Evolutionary conservation across 2,888 invertebrate genomes (phyloP).

Genomic region (Spodoptera exigua): DNA sequence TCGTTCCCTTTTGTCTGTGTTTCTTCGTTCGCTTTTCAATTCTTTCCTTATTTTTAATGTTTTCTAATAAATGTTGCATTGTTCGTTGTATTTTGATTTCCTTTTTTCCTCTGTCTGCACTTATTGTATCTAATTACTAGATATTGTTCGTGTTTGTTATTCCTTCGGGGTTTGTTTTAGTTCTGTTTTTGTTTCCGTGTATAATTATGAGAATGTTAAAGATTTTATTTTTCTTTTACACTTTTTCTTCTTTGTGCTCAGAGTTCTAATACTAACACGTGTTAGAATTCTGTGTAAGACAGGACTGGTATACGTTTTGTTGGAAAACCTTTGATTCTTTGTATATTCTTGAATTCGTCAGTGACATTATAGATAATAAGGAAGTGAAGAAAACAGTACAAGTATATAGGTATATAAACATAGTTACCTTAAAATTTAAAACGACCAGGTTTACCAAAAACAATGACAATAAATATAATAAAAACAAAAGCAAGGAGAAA

Average conservation of each 20-base stretch:
- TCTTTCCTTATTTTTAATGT: conserved; percentile 49
- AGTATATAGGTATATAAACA: neutral
- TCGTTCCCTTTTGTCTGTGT: conserved; percentile 51
- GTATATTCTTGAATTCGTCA: neutral
- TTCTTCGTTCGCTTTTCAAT: conserved; percentile 38
- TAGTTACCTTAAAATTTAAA: neutral
- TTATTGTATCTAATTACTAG: conserved; percentile 39
- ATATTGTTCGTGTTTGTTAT: conserved; percentile 35
- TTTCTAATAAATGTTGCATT: conserved; percentile 50
- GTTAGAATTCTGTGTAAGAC: neutral
- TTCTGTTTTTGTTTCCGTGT: conserved; percentile 1
- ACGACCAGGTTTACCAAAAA: conserved; percentile 5
- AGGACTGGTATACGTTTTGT: neutral
- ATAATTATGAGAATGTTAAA: conserved; percentile 4
- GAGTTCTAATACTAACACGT: neutral
- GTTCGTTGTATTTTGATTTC: conserved; percentile 39
- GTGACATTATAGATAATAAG: neutral
- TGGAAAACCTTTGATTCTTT: conserved; percentile 13
- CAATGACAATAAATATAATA: conserved; percentile 24
- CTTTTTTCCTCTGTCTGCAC: conserved; percentile 32
- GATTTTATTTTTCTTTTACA: neutral
- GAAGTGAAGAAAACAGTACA: conserved; percentile 1
- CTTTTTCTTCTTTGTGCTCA: neutral
- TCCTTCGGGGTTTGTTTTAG: conserved; percentile 5
- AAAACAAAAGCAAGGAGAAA: conserved; percentile 56